Conservation (phyloP, 2,113 vertebrate species). For the Cranoglanis bouderius region DNA sequence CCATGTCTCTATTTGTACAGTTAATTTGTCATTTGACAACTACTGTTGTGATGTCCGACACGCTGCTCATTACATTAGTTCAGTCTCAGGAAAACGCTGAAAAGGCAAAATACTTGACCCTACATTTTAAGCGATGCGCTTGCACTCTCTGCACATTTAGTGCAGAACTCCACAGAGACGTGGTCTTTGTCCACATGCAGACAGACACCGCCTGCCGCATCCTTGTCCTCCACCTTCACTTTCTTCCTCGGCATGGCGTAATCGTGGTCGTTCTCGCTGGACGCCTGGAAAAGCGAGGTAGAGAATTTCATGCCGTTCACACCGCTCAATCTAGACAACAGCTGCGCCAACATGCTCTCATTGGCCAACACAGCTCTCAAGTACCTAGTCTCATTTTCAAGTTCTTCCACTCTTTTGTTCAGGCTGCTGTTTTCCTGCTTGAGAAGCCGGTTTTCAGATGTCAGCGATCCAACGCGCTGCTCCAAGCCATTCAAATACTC, state of each 20-base stretch:
- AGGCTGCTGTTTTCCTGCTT: slow-evolving; percentile 84
- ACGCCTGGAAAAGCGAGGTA: slow-evolving; percentile 91
- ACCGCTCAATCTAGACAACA: slow-evolving; percentile 89
- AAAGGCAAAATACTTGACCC: slow-evolving; percentile 87
- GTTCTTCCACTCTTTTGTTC: slow-evolving; percentile 84
- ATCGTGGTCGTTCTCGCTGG: slow-evolving; percentile 79
- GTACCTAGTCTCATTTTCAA: slow-evolving; percentile 94
- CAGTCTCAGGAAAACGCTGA: slow-evolving; percentile 70
- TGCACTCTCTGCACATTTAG: slow-evolving; percentile 89
- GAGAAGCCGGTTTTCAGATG: slow-evolving; percentile 82
- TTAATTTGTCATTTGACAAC: slow-evolving; percentile 58
- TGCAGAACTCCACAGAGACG: slow-evolving; percentile 98
- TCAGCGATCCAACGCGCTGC: slow-evolving; percentile 79
- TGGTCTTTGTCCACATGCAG: slow-evolving; percentile 95
- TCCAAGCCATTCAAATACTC: slow-evolving; percentile 88
- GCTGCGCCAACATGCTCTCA: slow-evolving; percentile 90
- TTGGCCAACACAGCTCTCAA: slow-evolving; percentile 92
- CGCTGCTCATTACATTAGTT: slow-evolving; percentile 66
- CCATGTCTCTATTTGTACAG: slow-evolving; percentile 58
- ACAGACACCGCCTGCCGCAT: slow-evolving; percentile 84
- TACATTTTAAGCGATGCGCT: slow-evolving; percentile 90
- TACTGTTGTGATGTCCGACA: slow-evolving; percentile 54
- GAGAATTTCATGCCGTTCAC: slow-evolving; percentile 90
- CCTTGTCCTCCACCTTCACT: slow-evolving; percentile 78
- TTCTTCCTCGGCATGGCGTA: slow-evolving; percentile 80